These are phyloP conservation scores for Sclerodermus sp. DNA, from an alignment of 2,888 invertebrate genomes.

Conservation along the genomic window DNA sequence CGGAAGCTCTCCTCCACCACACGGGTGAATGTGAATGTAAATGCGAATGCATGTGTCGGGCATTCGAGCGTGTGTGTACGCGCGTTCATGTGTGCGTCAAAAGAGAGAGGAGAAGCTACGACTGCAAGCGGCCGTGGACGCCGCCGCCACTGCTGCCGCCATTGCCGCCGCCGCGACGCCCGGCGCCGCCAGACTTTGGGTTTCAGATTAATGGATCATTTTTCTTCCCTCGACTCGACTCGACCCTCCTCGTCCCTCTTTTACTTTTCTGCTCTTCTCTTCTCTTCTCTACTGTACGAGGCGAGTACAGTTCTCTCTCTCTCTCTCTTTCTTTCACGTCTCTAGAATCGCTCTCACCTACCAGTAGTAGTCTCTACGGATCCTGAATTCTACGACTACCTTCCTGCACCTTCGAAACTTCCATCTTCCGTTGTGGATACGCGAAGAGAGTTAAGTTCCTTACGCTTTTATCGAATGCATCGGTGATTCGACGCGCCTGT, in stretches of 20 bases:
- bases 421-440: conserved; percentile 31
- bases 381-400: conserved; percentile 52
- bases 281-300: too few species aligned
- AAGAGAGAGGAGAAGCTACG: too few species aligned
- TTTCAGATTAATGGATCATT: conserved; percentile 82
- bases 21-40: too few species aligned
- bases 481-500: too few species aligned
- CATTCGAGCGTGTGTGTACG: too few species aligned
- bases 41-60: too few species aligned
- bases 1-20: too few species aligned
- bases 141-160: conserved; percentile 20
- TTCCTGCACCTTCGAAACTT: conserved; percentile 40
- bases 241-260: conserved; percentile 50
- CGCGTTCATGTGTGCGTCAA: too few species aligned
- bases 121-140: conserved; percentile 38
- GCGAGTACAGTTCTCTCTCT: too few species aligned
- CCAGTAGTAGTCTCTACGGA: too few species aligned
- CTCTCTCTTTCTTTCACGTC: background rate
- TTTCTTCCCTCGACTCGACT: conserved; percentile 64
- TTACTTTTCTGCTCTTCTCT: conserved; percentile 41
- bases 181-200: conserved; percentile 80
- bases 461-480: conserved; percentile 16
- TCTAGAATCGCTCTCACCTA: background rate
- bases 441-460: conserved; percentile 16
- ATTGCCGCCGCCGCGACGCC: conserved; percentile 54